phyloP scores from a whole-genome alignment of 2,797 vertebrate species.

The Furcifer pardalis region DNA sequence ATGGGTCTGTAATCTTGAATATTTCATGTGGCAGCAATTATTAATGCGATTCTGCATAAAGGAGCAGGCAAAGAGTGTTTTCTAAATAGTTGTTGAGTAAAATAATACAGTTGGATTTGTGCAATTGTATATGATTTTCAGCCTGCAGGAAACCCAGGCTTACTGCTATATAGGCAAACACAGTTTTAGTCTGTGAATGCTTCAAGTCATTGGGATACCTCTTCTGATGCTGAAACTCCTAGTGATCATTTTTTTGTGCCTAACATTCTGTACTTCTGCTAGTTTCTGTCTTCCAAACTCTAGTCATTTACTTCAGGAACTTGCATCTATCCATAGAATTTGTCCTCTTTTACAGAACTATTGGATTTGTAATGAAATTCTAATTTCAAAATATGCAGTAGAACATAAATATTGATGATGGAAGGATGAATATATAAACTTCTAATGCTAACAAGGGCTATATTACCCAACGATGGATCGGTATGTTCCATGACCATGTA shows the following conservation, averaged over 20 bases:
- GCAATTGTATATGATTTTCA: background rate
- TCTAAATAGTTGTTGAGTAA: conserved; percentile 58
- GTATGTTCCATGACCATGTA: background rate
- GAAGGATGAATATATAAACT: background rate
- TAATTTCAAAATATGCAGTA: background rate
- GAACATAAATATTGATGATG: background rate
- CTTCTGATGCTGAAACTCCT: no score
- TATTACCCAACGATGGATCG: background rate
- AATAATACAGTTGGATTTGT: conserved; percentile 36
- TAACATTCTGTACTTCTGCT: background rate
- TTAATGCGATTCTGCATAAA: conserved; percentile 62
- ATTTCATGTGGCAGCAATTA: conserved; percentile 70
- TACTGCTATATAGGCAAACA: background rate
- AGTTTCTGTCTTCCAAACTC: background rate
- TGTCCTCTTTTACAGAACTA: background rate
- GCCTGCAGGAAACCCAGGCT: background rate
- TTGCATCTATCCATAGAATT: background rate
- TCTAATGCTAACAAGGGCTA: background rate
- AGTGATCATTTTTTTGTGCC: background rate
- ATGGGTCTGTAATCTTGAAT: conserved; percentile 75
- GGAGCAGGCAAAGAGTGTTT: conserved; percentile 50
- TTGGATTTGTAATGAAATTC: background rate
- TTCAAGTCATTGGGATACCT: conserved; percentile 17
- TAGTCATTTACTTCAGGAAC: background rate
- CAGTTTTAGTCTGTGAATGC: accelerated